Conservation (phyloP, 1,140 invertebrate genomes). For the Micrasema longulum region DNA sequence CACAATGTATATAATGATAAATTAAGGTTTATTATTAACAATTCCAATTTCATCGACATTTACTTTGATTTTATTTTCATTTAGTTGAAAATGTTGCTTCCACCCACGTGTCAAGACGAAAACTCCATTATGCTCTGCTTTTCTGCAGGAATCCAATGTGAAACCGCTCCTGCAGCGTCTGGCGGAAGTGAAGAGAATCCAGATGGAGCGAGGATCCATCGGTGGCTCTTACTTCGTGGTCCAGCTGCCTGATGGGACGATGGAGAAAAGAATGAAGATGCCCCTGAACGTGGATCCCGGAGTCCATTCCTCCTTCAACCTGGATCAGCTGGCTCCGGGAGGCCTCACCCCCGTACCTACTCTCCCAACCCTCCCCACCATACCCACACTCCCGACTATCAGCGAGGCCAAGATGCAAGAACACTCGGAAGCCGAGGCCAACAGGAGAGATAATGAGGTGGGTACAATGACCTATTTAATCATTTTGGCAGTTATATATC, state of each 20-base stretch:
- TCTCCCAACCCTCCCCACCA: slow-evolving; percentile 69
- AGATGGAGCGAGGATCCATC: slow-evolving; percentile 89
- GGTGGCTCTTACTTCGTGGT: slow-evolving; percentile 92
- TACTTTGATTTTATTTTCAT: too few relatives aligned
- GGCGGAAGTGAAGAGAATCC: slow-evolving; percentile 90
- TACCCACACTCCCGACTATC: slow-evolving; percentile 88
- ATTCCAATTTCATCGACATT: too few relatives aligned
- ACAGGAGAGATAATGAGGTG: not conserved
- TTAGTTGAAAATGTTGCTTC: too few relatives aligned
- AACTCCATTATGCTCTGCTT: too few relatives aligned
- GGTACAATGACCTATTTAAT: too few relatives aligned
- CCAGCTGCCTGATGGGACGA: slow-evolving; percentile 87
- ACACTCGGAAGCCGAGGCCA: slow-evolving; percentile 60
- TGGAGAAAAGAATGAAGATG: slow-evolving; percentile 87
- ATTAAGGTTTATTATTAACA: too few relatives aligned
- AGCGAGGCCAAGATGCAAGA: slow-evolving; percentile 84
- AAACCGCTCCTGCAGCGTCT: slow-evolving; percentile 87
- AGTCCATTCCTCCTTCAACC: slow-evolving; percentile 90
- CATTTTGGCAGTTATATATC: too few relatives aligned
- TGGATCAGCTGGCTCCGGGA: slow-evolving; percentile 79
- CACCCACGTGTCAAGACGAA: too few relatives aligned
- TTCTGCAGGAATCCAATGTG: slow-evolving; percentile 65
- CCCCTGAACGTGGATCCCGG: slow-evolving; percentile 93
- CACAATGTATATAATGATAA: too few relatives aligned
- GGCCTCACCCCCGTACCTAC: slow-evolving; percentile 79